These are phyloP conservation scores for Donacobius atricapilla DNA, from an alignment of 2,113 vertebrate genomes.

Conservation along the genomic window DNA sequence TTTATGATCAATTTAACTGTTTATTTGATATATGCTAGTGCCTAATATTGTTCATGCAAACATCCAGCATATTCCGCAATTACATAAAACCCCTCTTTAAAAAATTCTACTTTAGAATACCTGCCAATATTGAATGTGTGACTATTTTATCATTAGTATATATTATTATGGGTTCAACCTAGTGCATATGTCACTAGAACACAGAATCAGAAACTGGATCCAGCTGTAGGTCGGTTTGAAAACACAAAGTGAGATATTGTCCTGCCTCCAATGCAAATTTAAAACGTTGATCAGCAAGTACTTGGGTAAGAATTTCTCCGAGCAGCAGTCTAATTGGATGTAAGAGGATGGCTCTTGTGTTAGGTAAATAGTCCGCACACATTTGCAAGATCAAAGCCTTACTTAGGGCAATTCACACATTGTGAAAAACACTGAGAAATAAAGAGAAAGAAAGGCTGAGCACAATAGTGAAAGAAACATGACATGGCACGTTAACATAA, in stretches of 20 bases:
- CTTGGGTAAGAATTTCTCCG: not conserved
- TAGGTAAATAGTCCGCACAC: not conserved
- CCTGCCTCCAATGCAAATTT: not conserved
- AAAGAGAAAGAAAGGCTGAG: not conserved
- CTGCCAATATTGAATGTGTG: not conserved
- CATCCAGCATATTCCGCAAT: fast-evolving
- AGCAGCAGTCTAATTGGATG: not conserved
- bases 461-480: not conserved
- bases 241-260: not conserved
- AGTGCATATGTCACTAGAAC: no score
- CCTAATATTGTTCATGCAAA: not conserved
- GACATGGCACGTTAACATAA: not conserved
- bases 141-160: not conserved
- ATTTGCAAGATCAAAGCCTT: conserved; percentile 20
- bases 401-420: not conserved
- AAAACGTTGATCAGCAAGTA: not conserved
- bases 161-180: not conserved
- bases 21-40: not conserved
- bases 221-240: not conserved
- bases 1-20: not conserved
- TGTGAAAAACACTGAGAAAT: not conserved
- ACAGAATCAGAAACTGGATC: not conserved
- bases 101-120: not conserved
- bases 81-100: not conserved
- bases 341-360: not conserved